Percentiles rank a stretch among this genome's conserved stretches.
Conservation (phyloP, 2,797 vertebrate species). For the Merluccius polli region DNA sequence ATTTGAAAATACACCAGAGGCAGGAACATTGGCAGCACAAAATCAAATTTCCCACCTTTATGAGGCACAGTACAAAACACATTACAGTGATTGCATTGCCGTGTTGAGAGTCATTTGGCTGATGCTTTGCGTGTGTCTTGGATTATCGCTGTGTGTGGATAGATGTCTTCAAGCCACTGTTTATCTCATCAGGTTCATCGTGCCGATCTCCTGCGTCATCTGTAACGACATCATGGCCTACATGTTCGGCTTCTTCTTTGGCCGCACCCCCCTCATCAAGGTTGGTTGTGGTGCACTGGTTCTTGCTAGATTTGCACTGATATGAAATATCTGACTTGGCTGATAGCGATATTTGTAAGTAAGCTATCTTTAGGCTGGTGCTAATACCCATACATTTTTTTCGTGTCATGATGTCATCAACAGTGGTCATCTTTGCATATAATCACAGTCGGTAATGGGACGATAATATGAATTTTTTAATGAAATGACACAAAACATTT, state of each 20-base stretch:
- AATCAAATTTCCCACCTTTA: no score
- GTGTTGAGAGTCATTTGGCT: background rate
- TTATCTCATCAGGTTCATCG: constrained; percentile 85
- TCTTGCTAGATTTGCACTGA: background rate
- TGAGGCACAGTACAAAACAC: no score
- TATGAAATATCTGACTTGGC: background rate
- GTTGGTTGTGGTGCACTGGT: constrained; percentile 55
- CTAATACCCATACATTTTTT: no score
- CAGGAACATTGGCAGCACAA: background rate
- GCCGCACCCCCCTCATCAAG: constrained; percentile 97
- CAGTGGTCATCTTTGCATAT: no score
- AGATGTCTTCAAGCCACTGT: background rate
- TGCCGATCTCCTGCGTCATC: constrained; percentile 98
- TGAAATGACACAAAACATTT: background rate
- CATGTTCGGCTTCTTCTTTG: constrained; percentile 99
- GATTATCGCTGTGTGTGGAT: background rate
- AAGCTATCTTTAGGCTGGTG: no score
- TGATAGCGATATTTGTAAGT: background rate
- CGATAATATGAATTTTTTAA: no score
- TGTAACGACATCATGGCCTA: constrained; percentile 99
- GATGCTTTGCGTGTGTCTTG: background rate
- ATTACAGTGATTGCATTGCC: no score
- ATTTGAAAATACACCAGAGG: background rate
- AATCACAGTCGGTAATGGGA: no score
- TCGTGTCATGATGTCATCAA: no score